Evolutionary conservation across 2,797 vertebrate species (phyloP), one percentile per base, ranked within the genome.

Genomic region (Streptopelia turtur): DNA sequence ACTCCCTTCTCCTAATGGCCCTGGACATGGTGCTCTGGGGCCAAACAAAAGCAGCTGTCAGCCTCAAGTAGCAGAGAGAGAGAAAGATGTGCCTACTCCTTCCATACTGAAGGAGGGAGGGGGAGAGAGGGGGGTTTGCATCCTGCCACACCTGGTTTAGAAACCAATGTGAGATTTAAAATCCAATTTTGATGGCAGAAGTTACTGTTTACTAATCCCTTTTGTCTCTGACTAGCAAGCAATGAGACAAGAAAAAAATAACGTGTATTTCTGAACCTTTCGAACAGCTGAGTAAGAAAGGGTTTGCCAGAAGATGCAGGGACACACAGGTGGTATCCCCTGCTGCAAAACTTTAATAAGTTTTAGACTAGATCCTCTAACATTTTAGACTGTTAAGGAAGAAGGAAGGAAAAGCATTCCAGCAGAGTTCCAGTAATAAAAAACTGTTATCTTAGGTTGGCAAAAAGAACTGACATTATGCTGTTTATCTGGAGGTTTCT

Each of bases 361-460:
- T 69, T 83, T 92, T 78, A 82, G 49, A 79, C 87, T 61, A 89
- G 79, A 76, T 88, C 68, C 82, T 89, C 59, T 83, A 95, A 83
- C 50, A 71, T 71, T 93, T 89, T 41, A 82, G 35, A 22, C 39
- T 93, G 39, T 72, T 82, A 81, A 53, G 53, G 78, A 71, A 83
- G 70, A 85, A 90, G 50, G 70, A 89, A 82, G 56, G 45, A 53
- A 91, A 94, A 90, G 69, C 33, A 83, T 93, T 94, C 92, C 94
- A 93, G 74, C 83, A 80, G 95, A 94, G 96, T 41, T 84, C 16
- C 43, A 92, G 69, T 91, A 96, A 96, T 81, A 94, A 95, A 94
- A 91, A 64, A 2, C 49, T 78, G 91, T 96, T 97, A 96, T 94
- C 94, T 96, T 69, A 37, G 35, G 33, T 64, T 87, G 79, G 69